Evolutionary conservation across 2,797 vertebrate genomes (phyloP).

Genomic region (Glyptemys insculpta): DNA sequence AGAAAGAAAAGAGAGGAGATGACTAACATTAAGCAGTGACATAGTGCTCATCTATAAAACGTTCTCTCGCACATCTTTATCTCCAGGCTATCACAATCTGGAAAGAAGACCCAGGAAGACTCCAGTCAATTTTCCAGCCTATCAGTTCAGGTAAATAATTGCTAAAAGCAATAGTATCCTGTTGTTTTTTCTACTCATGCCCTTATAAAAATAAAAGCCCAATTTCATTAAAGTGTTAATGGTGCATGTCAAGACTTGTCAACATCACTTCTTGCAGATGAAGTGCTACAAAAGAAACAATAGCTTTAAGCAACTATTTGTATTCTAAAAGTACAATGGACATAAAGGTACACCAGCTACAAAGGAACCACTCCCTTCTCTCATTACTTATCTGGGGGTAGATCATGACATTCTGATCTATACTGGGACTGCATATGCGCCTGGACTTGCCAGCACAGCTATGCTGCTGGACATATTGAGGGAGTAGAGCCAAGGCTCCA

Average conservation of each 20-base stretch:
- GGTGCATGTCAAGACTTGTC: not conserved
- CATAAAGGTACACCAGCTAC: not conserved
- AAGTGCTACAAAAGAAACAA: not conserved
- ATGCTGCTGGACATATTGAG: not conserved
- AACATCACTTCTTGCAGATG: accelerated
- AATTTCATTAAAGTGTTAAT: not conserved
- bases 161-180: not conserved
- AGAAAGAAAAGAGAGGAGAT: not conserved
- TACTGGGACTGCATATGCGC: accelerated
- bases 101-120: not conserved
- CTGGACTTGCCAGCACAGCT: not conserved
- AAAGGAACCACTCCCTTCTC: not conserved
- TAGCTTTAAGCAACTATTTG: not conserved
- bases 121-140: slow-evolving; percentile 23
- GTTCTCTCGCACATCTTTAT: slow-evolving; percentile 6
- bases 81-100: slow-evolving; percentile 12
- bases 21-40: not conserved
- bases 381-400: not conserved
- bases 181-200: not conserved
- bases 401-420: not conserved
- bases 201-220: not conserved
- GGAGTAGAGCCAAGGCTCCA: not conserved
- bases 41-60: not conserved
- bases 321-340: not conserved
- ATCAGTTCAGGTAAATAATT: slow-evolving; percentile 33